Conservation (phyloP, 2,888 invertebrate species). For the Harpalus rubripes region DNA sequence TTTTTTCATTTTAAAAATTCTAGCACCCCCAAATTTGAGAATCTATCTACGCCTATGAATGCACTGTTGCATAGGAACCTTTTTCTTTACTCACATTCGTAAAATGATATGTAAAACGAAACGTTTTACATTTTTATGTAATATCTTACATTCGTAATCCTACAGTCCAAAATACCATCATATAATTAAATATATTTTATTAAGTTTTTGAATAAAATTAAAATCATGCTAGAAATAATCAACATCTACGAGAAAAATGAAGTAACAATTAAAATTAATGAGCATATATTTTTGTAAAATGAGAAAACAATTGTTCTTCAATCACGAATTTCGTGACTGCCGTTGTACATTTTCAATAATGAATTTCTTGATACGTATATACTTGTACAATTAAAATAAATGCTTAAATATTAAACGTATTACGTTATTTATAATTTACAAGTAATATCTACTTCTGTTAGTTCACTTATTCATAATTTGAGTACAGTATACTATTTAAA, state of each 20-base stretch:
- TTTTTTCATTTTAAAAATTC: too few relatives aligned
- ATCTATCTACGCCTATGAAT: not conserved
- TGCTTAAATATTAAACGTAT: conserved; percentile 55
- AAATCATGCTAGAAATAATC: conserved; percentile 1
- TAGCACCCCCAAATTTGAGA: too few relatives aligned
- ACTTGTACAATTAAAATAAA: conserved; percentile 40
- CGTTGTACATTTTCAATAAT: conserved; percentile 42
- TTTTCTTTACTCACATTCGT: conserved; percentile 21
- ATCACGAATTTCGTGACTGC: conserved; percentile 46
- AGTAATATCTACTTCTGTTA: conserved; percentile 41
- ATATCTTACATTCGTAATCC: not conserved
- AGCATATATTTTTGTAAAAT: conserved; percentile 17
- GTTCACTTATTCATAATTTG: conserved; percentile 29
- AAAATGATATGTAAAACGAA: not conserved
- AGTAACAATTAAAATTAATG: conserved; percentile 44
- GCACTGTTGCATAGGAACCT: conserved; percentile 34
- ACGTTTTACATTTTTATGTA: not conserved
- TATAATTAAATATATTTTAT: conserved; percentile 5
- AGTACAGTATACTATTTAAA: conserved; percentile 49
- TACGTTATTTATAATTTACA: conserved; percentile 53
- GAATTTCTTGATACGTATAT: conserved; percentile 36
- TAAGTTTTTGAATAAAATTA: conserved; percentile 1
- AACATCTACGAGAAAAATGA: conserved; percentile 16
- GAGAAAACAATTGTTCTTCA: conserved; percentile 40
- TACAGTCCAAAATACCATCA: conserved; percentile 6